Base-by-base conservation (phyloP, 2,888 invertebrate genomes). In the Osmoderma eremita region DNA sequence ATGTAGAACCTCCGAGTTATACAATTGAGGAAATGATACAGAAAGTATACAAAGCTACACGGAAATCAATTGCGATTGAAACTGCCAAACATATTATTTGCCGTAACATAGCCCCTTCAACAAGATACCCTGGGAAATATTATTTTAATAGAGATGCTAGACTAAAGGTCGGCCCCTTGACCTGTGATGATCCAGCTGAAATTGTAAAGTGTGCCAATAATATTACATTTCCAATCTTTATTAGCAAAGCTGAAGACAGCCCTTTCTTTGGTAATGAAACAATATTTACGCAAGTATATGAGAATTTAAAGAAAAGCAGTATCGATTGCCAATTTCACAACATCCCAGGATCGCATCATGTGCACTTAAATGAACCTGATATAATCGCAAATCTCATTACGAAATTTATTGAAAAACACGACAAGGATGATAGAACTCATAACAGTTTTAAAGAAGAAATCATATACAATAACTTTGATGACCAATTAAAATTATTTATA, bases 361-460 rank as follows among this genome's bases (percentile, higher is more conserved):
- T 89, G n/a, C 92, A 93, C 82, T 84, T 93, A 68, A 90, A 88
- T 71, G 83, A 88, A 71, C 89, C 92, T 1, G 85, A 88, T 75
- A 15, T 45, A n/a, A 17, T 67, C 10, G 53, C 22, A 6, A 22
- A 8, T 13, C 22, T 67, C 5, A 41, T 67, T 13, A 64, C 38
- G 3, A 41, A 54, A 6, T 67, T 67, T 39, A 64, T 67, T 30
- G 18, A 41, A 10, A 67, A 64, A 20, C 67, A 67, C 41, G 64
- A 67, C 50, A 56, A n/a, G 3, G 39, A 18, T 24, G 53, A 61
- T 50, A 49, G 67, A 20, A 51, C 38, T 24, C 12, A 30, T 4
- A 64, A 51, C 22, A 64, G 67, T 22, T 63, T 68, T 22, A 68
- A 65, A 38, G 22, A 20, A n/a, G 65, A 68, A 58, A 64, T 64